These are phyloP conservation scores for Thumatha senex DNA, from an alignment of 2,888 invertebrate genomes.

Conservation along the genomic window DNA sequence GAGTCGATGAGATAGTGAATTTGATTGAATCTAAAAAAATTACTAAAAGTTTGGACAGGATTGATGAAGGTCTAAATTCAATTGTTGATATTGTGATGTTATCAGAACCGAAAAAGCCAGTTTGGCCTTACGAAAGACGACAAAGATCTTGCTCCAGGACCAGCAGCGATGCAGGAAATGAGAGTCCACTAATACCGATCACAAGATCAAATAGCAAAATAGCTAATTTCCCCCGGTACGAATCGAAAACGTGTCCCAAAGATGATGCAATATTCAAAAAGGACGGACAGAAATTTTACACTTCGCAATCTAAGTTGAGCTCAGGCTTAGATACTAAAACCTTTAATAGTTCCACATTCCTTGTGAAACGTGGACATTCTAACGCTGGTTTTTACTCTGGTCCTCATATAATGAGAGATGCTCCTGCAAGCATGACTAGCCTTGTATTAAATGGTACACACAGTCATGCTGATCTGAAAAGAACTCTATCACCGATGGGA, in stretches of 20 bases:
- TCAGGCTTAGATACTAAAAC: conserved; percentile 60
- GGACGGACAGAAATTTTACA: conserved; percentile 65
- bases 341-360: conserved; percentile 81
- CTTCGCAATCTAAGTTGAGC: conserved; percentile 62
- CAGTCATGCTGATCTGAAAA: conserved; percentile 73
- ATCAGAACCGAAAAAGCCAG: conserved; percentile 75
- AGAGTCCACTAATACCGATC: conserved; percentile 65
- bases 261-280: conserved; percentile 54
- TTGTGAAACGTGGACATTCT: conserved; percentile 84
- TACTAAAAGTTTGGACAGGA: conserved; percentile 90
- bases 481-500: conserved; percentile 68
- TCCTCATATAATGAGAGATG: conserved; percentile 72
- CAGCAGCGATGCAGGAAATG: conserved; percentile 66
- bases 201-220: conserved; percentile 60
- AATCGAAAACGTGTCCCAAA: conserved; percentile 56
- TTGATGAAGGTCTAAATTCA: conserved; percentile 88
- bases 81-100: conserved; percentile 88
- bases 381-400: conserved; percentile 87
- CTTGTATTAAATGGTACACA: conserved; percentile 72
- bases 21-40: conserved; percentile 84
- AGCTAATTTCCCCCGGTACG: conserved; percentile 47
- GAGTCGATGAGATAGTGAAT: conserved; percentile 78
- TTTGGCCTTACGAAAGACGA: conserved; percentile 71
- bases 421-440: conserved; percentile 77
- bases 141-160: conserved; percentile 71